Conservation (phyloP, 2,888 invertebrate species). For the Drosophila parthenogenetica region DNA sequence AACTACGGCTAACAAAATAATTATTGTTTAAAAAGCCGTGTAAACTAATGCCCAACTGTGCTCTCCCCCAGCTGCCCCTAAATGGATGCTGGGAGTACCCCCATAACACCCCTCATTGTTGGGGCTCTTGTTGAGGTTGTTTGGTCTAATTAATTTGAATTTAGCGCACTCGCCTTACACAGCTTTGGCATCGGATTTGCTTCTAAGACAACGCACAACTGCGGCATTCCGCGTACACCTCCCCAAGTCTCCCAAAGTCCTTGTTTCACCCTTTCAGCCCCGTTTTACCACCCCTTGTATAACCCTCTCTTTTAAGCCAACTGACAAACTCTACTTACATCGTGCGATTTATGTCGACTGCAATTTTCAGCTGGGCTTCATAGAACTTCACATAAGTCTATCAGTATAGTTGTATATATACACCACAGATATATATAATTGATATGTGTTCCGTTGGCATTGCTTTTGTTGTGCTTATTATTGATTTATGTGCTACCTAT, state of each 20-base stretch:
- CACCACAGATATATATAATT: not conserved
- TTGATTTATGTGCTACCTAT: slow-evolving; percentile 45
- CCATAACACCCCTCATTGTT: slow-evolving; percentile 14
- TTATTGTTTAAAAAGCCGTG: slow-evolving; percentile 60
- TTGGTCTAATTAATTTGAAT: slow-evolving; percentile 70
- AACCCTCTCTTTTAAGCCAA: slow-evolving; percentile 29
- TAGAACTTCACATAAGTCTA: slow-evolving; percentile 14
- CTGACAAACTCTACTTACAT: slow-evolving; percentile 25
- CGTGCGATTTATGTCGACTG: slow-evolving; percentile 64
- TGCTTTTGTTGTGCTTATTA: slow-evolving; percentile 47
- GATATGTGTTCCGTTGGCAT: slow-evolving; percentile 28
- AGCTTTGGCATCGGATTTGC: slow-evolving; percentile 38
- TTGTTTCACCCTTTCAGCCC: not conserved
- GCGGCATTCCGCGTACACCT: slow-evolving; percentile 47
- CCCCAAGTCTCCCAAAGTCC: not conserved
- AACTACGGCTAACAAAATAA: slow-evolving; percentile 56
- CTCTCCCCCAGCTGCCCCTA: not conserved
- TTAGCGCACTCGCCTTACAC: slow-evolving; percentile 50
- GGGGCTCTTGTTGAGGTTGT: slow-evolving; percentile 33
- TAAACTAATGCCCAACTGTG: slow-evolving; percentile 40
- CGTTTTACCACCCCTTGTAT: not conserved
- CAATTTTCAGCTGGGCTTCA: slow-evolving; percentile 57
- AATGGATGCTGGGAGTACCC: too few species aligned
- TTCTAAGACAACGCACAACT: slow-evolving; percentile 48
- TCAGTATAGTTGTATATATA: not conserved